A percentile compares a stretch with the other conserved stretches of the same genome.
These are phyloP conservation scores for Sebastes diaconus DNA, from an alignment of 2,797 vertebrate species.

Conservation along the genomic window DNA sequence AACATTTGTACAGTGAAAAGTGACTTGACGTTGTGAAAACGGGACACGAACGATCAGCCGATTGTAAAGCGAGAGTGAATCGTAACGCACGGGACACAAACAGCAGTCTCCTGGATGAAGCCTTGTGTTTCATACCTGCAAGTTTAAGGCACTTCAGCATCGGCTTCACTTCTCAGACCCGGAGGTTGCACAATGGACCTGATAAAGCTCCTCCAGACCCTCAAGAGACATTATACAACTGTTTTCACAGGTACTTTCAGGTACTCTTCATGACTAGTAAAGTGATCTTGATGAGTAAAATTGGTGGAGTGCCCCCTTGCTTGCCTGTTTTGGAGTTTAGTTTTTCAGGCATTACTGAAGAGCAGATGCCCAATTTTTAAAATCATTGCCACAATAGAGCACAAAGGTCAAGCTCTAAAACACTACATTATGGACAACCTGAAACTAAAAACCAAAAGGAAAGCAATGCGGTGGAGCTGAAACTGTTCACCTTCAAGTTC, in stretches of 20 bases:
- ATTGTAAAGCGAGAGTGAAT: too few relatives aligned
- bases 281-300: not conserved
- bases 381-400: not conserved
- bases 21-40: too few relatives aligned
- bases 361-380: not conserved
- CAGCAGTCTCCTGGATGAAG: too few relatives aligned
- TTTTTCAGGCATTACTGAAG: not conserved
- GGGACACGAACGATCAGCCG: too few relatives aligned
- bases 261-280: not conserved
- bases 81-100: too few relatives aligned
- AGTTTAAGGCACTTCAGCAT: too few relatives aligned
- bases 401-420: not conserved
- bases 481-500: not conserved
- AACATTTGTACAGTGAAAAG: too few relatives aligned
- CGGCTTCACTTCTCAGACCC: too few relatives aligned
- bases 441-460: not conserved
- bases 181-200: too few relatives aligned
- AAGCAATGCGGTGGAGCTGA: not conserved
- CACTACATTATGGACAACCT: not conserved
- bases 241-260: not conserved
- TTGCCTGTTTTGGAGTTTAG: not conserved
- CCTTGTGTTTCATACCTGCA: too few relatives aligned
- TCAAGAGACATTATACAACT: not conserved
- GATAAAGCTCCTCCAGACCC: too few relatives aligned
- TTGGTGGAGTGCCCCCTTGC: not conserved